A percentile compares a stretch with the other conserved stretches of the same genome.
phyloP scores from a whole-genome alignment of 2,113 vertebrate genomes.

The Delphinus delphis region DNA sequence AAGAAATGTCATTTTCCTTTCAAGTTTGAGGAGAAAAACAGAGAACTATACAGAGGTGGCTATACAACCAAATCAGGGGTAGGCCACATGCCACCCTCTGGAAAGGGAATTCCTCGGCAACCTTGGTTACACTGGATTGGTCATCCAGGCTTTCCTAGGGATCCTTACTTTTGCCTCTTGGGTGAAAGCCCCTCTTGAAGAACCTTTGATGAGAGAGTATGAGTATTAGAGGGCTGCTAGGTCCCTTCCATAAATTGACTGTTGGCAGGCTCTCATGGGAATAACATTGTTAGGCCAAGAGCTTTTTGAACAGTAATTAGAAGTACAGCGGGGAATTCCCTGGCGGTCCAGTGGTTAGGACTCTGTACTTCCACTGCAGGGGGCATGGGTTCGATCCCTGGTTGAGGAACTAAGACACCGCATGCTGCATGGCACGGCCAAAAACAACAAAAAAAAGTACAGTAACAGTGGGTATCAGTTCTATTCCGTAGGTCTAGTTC shows the following conservation, averaged over 20 bases:
- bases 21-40: conserved; percentile 19
- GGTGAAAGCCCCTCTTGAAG: conserved; percentile 10
- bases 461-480: conserved; percentile 27
- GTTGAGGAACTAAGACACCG: background rate
- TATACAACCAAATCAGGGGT: background rate
- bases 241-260: conserved; percentile 6
- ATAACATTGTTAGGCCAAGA: conserved; percentile 23
- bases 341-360: background rate
- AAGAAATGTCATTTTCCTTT: conserved; percentile 37
- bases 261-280: background rate
- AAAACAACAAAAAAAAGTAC: background rate
- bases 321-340: background rate
- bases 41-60: background rate
- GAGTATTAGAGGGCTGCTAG: background rate
- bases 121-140: background rate
- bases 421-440: background rate
- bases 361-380: background rate
- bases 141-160: background rate
- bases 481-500: background rate
- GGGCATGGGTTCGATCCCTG: background rate
- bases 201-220: background rate
- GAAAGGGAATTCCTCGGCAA: background rate
- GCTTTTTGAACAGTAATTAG: conserved; percentile 7
- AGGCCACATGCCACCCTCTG: background rate
- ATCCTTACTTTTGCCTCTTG: conserved; percentile 39